These are phyloP conservation scores for Lasioglossum albipes DNA, from an alignment of 1,140 invertebrate species.

Conservation along the genomic window DNA sequence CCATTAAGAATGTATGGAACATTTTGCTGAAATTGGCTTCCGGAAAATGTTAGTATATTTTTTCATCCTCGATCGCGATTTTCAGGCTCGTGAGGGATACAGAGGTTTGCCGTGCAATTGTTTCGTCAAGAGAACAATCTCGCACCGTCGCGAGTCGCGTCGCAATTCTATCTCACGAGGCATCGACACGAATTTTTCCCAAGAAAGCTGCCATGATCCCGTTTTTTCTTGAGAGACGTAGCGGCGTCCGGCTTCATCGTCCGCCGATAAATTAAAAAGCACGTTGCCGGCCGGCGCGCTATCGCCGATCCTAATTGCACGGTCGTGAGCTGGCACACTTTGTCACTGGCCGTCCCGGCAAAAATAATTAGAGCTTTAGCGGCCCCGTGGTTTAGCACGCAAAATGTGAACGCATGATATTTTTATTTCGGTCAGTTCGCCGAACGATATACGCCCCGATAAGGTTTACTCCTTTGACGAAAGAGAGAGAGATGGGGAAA, in stretches of 20 bases:
- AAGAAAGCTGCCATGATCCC: background rate
- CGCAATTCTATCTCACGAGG: conserved; percentile 16
- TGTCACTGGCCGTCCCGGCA: conserved; percentile 45
- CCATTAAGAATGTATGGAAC: background rate
- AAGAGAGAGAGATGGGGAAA: background rate
- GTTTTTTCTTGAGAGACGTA: background rate
- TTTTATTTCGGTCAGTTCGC: conserved; percentile 50
- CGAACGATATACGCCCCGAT: conserved; percentile 11
- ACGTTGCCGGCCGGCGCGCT: conserved; percentile 11
- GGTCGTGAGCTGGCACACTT: conserved; percentile 53
- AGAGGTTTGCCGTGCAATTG: background rate
- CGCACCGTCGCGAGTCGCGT: too few species aligned
- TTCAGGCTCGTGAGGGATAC: too few species aligned
- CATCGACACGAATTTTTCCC: conserved; percentile 35
- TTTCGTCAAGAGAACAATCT: background rate
- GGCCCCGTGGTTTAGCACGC: conserved; percentile 43
- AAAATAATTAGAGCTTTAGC: conserved; percentile 58
- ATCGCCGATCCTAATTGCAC: conserved; percentile 57
- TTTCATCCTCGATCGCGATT: background rate
- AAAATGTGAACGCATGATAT: conserved; percentile 48
- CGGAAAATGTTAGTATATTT: too few species aligned
- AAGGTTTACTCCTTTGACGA: background rate
- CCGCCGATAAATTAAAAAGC: conserved; percentile 57
- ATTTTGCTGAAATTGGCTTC: too few species aligned
- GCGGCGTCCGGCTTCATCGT: conserved; percentile 10